Base-by-base conservation (phyloP, 2,113 vertebrate genomes). In the Notiomystis cincta region DNA sequence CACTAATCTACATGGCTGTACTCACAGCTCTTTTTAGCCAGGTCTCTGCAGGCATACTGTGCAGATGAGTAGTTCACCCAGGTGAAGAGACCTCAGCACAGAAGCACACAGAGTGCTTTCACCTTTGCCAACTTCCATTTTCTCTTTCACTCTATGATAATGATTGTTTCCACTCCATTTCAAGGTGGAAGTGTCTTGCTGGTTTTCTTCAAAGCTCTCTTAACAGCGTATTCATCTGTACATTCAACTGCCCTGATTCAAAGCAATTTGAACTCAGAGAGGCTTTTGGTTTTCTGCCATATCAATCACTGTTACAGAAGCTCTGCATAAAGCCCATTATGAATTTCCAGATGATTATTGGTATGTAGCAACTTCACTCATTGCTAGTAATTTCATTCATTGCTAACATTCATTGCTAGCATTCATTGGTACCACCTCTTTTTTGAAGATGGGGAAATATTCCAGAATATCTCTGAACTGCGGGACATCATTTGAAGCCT, bases 201-300 rank as follows among this genome's bases (percentile, higher is more conserved):
- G 38, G 94, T 92, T 88, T 51, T 92, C n/a, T 37, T 95, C 45
- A 96, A 89, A 86, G 58, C 69, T 66, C 70, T 96, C 37, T 76
- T 93, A 91, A 85, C 42, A 57, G 53, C 33, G 9, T 96, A 90
- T 71, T 91, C 81, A 37, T 81, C 82, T 27, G 18, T 90, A 22
- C 80, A 75, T 64, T 94, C 80, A 4, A 7, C 42, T 58, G 44
- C 93, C 75, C 94, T 21, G 13, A 53, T 80, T 40, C 61, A 91
- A 95, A 90, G 65, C 87, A 89, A 37, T 84, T 87, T 65, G 92
- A 97, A 40, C 54, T 91, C 38, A 78, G 80, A 92, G 21, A 90
- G 12, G 10, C 79, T 56, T 94, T 97, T 51, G 69, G 54, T 94
- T 79, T 48, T 95, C 15, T 95, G 62, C 50, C 18, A 15, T 28